These are phyloP conservation scores for Alexandromys fortis DNA, from an alignment of 2,113 vertebrate species.

Conservation along the genomic window DNA sequence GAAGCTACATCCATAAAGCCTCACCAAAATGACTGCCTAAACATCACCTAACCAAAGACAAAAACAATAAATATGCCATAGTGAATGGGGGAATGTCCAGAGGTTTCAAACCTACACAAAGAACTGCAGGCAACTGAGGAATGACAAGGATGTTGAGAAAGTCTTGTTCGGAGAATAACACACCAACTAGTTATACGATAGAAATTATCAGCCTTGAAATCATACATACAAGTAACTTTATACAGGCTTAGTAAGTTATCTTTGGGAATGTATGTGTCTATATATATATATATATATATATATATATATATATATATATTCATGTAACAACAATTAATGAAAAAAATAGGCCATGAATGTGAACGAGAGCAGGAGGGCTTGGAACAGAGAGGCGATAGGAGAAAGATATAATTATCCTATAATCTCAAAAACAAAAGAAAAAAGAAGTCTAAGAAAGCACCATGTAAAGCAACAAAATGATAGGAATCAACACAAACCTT, in stretches of 20 bases:
- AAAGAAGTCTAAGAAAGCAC: not conserved
- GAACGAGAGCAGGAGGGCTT: not conserved
- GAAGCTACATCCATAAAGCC: not conserved
- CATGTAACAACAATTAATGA: not conserved
- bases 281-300: not conserved
- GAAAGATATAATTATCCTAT: not conserved
- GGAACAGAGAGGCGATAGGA: not conserved
- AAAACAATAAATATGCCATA: not conserved
- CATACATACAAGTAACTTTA: not conserved
- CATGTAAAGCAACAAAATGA: not conserved
- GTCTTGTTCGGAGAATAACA: not conserved
- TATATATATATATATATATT: not conserved
- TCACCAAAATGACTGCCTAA: not conserved
- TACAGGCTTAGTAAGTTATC: not conserved
- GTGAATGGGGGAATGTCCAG: not conserved
- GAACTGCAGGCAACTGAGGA: not conserved
- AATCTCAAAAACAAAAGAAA: not conserved
- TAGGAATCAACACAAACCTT: not conserved
- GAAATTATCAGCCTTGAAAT: not conserved
- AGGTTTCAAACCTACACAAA: not conserved
- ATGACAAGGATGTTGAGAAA: not conserved
- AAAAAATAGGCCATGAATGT: not conserved
- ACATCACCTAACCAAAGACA: not conserved
- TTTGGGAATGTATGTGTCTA: not conserved
- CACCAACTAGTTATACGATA: not conserved